Percentiles rank a stretch among this genome's conserved stretches.
Evolutionary conservation across 35 echinoderm and acorn worm species (phyloP).

Genomic region (Acanthaster planci): DNA sequence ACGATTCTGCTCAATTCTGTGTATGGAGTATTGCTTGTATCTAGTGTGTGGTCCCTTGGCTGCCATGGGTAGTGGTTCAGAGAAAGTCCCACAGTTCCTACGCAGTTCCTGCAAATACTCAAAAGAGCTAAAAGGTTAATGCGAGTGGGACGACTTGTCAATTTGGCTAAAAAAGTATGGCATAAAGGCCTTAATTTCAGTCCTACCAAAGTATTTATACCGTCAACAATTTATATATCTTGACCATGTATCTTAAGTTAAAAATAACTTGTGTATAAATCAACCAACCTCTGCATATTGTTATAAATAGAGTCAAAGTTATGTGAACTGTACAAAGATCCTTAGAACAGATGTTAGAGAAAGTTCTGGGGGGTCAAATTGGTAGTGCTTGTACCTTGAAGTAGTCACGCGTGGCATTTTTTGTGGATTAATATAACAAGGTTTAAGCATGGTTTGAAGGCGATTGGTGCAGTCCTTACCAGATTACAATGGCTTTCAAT

Average conservation of each 20-base stretch:
- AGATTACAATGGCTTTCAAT: no score
- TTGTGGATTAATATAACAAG: constrained; percentile 4
- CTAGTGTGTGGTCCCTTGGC: no score
- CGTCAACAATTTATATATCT: neutral
- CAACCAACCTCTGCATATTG: neutral
- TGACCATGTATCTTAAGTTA: neutral
- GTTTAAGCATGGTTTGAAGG: no score
- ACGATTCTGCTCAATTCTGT: no score
- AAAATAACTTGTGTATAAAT: neutral
- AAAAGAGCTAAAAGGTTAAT: no score
- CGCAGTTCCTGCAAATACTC: no score
- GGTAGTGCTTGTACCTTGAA: neutral
- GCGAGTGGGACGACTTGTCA: no score
- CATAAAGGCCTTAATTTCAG: neutral
- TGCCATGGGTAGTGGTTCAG: no score
- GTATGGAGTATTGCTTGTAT: no score
- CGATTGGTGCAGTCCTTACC: no score
- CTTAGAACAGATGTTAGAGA: neutral
- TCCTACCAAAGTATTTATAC: constrained; percentile 4
- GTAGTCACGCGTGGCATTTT: neutral
- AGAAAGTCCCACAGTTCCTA: no score
- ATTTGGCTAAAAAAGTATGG: no score
- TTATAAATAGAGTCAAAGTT: constrained; percentile 19
- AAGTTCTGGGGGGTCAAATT: neutral
- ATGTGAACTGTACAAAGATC: constrained; percentile 14